Evolutionary conservation across 1,140 invertebrate species (phyloP).

Genomic region (Aphis gossypii): DNA sequence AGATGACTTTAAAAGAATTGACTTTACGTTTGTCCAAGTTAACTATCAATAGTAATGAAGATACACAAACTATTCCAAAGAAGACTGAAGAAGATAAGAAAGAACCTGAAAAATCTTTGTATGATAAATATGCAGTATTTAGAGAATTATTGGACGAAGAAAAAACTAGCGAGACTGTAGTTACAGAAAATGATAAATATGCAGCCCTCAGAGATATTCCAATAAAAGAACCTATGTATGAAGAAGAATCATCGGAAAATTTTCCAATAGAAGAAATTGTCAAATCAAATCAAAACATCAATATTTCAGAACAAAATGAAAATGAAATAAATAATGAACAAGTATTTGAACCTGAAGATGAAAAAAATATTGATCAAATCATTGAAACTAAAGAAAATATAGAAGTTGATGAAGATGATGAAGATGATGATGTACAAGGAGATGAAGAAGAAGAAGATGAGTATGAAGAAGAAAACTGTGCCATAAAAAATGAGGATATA

Average conservation of each 20-base stretch:
- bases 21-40: conserved; percentile 75
- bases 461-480: neutral
- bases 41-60: conserved; percentile 67
- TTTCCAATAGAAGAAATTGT: conserved; percentile 51
- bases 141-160: conserved; percentile 81
- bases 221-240: conserved; percentile 67
- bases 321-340: neutral
- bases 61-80: conserved; percentile 72
- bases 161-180: conserved; percentile 60
- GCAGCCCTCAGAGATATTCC: conserved; percentile 76
- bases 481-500: neutral
- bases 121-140: conserved; percentile 85
- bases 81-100: conserved; percentile 63
- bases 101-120: conserved; percentile 64
- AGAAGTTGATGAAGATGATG: neutral
- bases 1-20: conserved; percentile 83
- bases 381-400: conserved; percentile 48
- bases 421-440: neutral
- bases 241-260: conserved; percentile 61
- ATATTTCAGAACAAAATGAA: conserved; percentile 38
- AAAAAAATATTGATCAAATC: conserved; percentile 60
- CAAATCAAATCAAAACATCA: conserved; percentile 14
- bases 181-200: conserved; percentile 69
- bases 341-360: neutral
- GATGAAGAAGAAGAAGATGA: neutral